Percentiles rank a stretch among this genome's conserved stretches.
Conservation (phyloP, 2,888 invertebrate species). For the Cybosia mesomella region DNA sequence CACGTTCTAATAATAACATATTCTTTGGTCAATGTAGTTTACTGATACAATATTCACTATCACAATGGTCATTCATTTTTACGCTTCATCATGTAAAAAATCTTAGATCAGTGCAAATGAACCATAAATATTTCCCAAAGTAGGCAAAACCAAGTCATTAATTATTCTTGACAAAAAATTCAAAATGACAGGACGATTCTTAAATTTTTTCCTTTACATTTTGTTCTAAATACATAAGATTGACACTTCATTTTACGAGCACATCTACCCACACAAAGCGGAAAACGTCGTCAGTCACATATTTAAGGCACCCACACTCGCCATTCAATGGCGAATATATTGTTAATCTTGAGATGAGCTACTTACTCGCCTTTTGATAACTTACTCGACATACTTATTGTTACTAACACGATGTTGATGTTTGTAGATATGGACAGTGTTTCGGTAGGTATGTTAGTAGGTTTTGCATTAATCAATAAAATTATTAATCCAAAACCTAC, state of each 20-base stretch:
- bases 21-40: too few relatives aligned
- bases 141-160: background rate
- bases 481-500: too few relatives aligned
- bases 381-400: constrained; percentile 20
- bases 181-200: too few relatives aligned
- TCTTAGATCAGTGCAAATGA: background rate
- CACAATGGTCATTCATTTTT: background rate
- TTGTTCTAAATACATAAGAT: constrained; percentile 6
- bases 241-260: constrained; percentile 9
- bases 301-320: constrained; percentile 30
- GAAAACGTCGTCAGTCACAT: constrained; percentile 34
- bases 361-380: constrained; percentile 18
- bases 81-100: background rate
- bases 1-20: background rate
- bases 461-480: background rate
- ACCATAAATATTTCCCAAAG: background rate
- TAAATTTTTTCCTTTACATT: background rate
- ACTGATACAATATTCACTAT: background rate
- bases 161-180: background rate
- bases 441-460: background rate
- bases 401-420: constrained; percentile 14
- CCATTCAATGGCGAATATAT: constrained; percentile 23
- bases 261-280: constrained; percentile 18
- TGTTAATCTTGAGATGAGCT: constrained; percentile 20
- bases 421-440: background rate